These are phyloP conservation scores for Osmerus mordax DNA, from an alignment of 2,113 vertebrate species.

Conservation along the genomic window DNA sequence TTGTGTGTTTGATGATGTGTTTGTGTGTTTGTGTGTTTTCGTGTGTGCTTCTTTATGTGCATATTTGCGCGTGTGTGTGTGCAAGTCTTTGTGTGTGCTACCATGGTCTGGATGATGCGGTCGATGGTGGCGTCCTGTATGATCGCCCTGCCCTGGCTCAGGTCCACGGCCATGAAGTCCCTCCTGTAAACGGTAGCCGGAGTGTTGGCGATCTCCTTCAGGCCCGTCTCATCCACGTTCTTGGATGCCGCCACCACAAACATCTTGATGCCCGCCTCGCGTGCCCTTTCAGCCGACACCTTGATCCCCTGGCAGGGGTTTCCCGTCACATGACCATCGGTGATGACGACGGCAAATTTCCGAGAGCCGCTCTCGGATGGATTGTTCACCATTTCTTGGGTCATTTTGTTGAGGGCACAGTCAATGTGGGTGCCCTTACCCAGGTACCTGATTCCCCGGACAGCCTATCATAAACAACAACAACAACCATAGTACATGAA, in stretches of 20 bases:
- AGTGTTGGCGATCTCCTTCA: constrained; percentile 83
- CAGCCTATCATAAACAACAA: constrained; percentile 29
- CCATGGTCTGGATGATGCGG: constrained; percentile 89
- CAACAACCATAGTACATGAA: background rate
- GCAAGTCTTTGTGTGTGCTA: constrained; percentile 44
- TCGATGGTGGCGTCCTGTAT: constrained; percentile 72
- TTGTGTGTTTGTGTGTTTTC: background rate
- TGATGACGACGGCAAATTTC: constrained; percentile 74
- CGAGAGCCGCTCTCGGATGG: background rate
- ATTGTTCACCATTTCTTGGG: constrained; percentile 2
- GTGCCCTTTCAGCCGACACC: constrained; percentile 79
- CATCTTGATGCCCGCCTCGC: constrained; percentile 79
- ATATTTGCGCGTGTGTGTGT: background rate
- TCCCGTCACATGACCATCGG: constrained; percentile 69
- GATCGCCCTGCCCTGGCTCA: constrained; percentile 45
- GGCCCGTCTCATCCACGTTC: constrained; percentile 77
- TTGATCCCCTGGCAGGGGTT: constrained; percentile 86
- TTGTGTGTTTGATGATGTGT: background rate
- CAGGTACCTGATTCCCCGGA: constrained; percentile 75
- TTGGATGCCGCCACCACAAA: constrained; percentile 82
- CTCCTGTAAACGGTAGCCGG: constrained; percentile 81
- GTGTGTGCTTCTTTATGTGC: background rate
- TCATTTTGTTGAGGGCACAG: constrained; percentile 74
- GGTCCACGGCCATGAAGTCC: constrained; percentile 76
- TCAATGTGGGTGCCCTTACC: constrained; percentile 91